These are phyloP conservation scores for Hippocampus comes DNA, from an alignment of 2,113 vertebrate species.

Conservation along the genomic window DNA sequence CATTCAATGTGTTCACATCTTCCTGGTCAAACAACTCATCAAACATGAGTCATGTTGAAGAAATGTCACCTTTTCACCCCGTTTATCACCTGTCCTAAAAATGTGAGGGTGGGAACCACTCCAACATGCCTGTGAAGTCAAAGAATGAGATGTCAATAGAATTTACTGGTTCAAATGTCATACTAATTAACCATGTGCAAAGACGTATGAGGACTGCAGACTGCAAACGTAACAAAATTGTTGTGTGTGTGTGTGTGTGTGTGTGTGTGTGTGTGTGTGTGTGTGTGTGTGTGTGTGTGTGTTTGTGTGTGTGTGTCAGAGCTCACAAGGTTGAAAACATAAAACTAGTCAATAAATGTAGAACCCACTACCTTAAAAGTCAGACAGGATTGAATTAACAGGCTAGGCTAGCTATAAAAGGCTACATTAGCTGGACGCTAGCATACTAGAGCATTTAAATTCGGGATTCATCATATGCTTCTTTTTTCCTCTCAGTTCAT, in stretches of 20 bases:
- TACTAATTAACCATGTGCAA: not conserved
- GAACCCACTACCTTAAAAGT: not conserved
- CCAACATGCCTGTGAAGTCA: not conserved
- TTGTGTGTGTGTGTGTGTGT: no score
- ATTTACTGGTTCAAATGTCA: not conserved
- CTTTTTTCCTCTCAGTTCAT: not conserved
- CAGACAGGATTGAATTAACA: no score
- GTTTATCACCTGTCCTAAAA: slow-evolving; percentile 7
- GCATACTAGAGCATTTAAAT: no score
- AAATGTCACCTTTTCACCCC: slow-evolving; percentile 6
- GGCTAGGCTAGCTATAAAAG: no score
- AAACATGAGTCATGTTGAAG: not conserved
- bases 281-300: no score
- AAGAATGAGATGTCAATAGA: not conserved
- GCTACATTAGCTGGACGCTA: no score
- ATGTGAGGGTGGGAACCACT: not conserved
- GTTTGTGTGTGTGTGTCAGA: not conserved
- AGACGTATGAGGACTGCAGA: not conserved
- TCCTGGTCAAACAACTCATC: not conserved
- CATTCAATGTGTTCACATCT: not conserved
- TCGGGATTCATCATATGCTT: not conserved
- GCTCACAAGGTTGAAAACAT: not conserved
- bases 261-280: no score
- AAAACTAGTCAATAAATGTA: not conserved
- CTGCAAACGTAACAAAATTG: not conserved